phyloP scores from a whole-genome alignment of 2,797 vertebrate genomes.

The Pseudomugil tenellus region DNA sequence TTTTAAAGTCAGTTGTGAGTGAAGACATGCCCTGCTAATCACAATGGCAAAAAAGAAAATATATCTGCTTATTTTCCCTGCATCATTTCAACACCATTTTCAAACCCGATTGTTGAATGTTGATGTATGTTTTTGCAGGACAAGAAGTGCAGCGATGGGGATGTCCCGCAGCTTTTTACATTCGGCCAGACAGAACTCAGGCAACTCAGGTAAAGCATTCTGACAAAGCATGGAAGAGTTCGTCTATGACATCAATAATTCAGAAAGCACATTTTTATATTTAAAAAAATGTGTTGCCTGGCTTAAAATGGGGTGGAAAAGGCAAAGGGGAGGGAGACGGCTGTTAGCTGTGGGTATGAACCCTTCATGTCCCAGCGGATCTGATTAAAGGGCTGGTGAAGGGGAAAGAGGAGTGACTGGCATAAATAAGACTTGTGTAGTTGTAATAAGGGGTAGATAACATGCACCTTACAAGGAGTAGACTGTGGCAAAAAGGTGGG shows the following conservation, averaged over 20 bases:
- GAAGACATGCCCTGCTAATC: slow-evolving; percentile 36
- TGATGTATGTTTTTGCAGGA: slow-evolving; percentile 56
- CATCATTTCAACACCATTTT: not conserved
- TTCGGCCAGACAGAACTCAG: slow-evolving; percentile 34
- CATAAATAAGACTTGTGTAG: not conserved
- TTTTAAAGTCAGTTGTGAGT: slow-evolving; percentile 22
- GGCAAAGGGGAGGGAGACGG: slow-evolving; percentile 17
- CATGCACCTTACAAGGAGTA: not conserved
- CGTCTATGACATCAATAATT: slow-evolving; percentile 71
- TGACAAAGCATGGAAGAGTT: slow-evolving; percentile 51
- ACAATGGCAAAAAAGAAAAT: slow-evolving; percentile 31
- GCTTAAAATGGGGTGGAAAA: slow-evolving; percentile 26
- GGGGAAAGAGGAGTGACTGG: slow-evolving; percentile 70
- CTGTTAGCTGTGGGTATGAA: slow-evolving; percentile 41
- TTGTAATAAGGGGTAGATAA: not conserved
- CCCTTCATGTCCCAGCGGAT: slow-evolving; percentile 66
- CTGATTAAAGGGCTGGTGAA: slow-evolving; percentile 76
- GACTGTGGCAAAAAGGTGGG: not conserved
- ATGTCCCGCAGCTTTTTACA: slow-evolving; percentile 61
- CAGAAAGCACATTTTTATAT: slow-evolving; percentile 47
- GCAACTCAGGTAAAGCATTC: slow-evolving; percentile 63
- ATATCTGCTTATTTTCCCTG: not conserved
- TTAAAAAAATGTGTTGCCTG: slow-evolving; percentile 26
- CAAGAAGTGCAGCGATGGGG: slow-evolving; percentile 66
- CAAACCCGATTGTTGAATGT: slow-evolving; percentile 11